A percentile compares a stretch with the other conserved stretches of the same genome.
These are phyloP conservation scores for Sipha flava DNA, from an alignment of 1,140 invertebrate species.

Conservation along the genomic window DNA sequence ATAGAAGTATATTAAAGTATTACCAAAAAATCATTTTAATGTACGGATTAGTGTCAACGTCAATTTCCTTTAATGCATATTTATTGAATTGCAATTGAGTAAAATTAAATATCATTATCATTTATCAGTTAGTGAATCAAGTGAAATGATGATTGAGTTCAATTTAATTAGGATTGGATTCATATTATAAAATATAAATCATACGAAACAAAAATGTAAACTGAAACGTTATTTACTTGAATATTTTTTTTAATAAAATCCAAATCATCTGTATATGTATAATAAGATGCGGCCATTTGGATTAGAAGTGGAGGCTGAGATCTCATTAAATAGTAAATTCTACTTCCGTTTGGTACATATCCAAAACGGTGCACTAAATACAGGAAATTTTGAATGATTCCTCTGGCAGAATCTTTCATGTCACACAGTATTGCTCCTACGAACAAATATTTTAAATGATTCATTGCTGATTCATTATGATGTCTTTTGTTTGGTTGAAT, in stretches of 20 bases:
- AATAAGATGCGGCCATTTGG: constrained; percentile 66
- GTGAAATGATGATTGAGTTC: too few species aligned
- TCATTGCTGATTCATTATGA: neutral
- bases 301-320: constrained; percentile 74
- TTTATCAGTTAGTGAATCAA: too few species aligned
- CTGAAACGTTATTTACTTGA: constrained; percentile 33
- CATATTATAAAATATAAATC: neutral
- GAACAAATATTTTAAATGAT: constrained; percentile 40
- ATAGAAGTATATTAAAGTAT: too few species aligned
- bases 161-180: too few species aligned
- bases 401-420: constrained; percentile 63
- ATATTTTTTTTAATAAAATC: constrained; percentile 55
- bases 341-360: constrained; percentile 68
- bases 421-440: constrained; percentile 51
- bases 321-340: constrained; percentile 65
- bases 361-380: constrained; percentile 57
- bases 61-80: too few species aligned
- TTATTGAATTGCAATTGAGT: too few species aligned
- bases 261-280: constrained; percentile 55
- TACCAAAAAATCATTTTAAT: too few species aligned
- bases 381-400: constrained; percentile 68
- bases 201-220: neutral
- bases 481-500: neutral
- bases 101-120: too few species aligned
- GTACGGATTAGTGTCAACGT: too few species aligned